A percentile compares a stretch with the other conserved stretches of the same genome.
These are phyloP conservation scores for Ctenicera cuprea DNA, from an alignment of 2,888 invertebrate species.

Conservation along the genomic window DNA sequence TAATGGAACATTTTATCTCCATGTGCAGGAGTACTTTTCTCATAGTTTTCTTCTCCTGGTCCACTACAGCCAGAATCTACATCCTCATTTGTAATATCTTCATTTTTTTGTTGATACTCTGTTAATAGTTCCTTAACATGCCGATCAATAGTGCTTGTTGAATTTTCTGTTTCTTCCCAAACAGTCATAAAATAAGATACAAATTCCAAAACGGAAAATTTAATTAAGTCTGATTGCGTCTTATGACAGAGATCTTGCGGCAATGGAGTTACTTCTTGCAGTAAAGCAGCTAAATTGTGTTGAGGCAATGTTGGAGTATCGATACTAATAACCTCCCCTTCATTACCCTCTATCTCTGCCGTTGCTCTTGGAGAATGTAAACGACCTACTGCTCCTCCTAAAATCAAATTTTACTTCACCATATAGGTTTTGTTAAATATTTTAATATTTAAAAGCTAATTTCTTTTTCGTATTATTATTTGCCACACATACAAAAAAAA, in stretches of 20 bases:
- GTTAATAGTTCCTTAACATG: slow-evolving; percentile 79
- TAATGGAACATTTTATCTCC: slow-evolving; percentile 90
- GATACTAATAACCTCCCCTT: slow-evolving; percentile 84
- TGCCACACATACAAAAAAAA: too few relatives aligned
- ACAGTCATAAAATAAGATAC: slow-evolving; percentile 77
- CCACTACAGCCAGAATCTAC: slow-evolving; percentile 62
- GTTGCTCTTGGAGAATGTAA: slow-evolving; percentile 78
- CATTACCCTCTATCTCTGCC: slow-evolving; percentile 90
- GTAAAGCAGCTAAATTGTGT: slow-evolving; percentile 80
- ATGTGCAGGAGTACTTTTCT: slow-evolving; percentile 85
- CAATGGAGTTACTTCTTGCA: slow-evolving; percentile 79
- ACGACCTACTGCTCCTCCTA: slow-evolving; percentile 76
- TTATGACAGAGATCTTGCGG: slow-evolving; percentile 70
- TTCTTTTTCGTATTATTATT: too few relatives aligned
- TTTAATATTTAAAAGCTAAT: too few relatives aligned
- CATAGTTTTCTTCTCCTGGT: slow-evolving; percentile 80
- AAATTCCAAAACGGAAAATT: slow-evolving; percentile 68
- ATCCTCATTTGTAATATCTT: slow-evolving; percentile 64
- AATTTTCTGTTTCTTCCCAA: slow-evolving; percentile 73
- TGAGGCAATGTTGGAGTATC: slow-evolving; percentile 85
- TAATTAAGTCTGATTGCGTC: slow-evolving; percentile 51
- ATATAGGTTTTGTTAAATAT: too few relatives aligned
- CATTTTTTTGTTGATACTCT: slow-evolving; percentile 76
- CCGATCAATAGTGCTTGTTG: slow-evolving; percentile 69
- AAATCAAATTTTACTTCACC: slow-evolving; percentile 48